Percentiles rank a stretch among this genome's conserved stretches.
phyloP scores from a whole-genome alignment of 2,797 vertebrate genomes.

The Scolopax bukidnonensis region DNA sequence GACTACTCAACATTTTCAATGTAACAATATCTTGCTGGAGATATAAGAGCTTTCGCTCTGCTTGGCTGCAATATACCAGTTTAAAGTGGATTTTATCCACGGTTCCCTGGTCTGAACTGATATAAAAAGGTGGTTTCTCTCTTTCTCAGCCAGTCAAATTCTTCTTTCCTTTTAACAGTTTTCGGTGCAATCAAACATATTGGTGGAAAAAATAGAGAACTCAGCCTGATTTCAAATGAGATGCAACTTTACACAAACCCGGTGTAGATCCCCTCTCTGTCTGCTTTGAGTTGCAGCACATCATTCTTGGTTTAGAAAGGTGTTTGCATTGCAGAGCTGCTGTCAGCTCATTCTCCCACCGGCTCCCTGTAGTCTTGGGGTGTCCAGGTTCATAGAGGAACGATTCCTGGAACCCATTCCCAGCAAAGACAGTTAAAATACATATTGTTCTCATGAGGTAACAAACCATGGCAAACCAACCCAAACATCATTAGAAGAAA shows the following conservation, averaged over 20 bases:
- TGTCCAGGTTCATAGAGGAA: not conserved
- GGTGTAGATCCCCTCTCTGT: not conserved
- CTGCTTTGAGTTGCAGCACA: not conserved
- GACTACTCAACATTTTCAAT: conserved; percentile 46
- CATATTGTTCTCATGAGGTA: not conserved
- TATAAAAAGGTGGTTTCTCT: not conserved
- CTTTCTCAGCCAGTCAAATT: not conserved
- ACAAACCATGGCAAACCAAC: not conserved
- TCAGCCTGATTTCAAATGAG: not conserved
- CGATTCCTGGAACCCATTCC: not conserved
- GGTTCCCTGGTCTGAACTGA: not conserved
- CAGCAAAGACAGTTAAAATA: not conserved
- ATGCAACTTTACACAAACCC: not conserved
- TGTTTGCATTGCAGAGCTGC: not conserved
- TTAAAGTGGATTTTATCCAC: not conserved
- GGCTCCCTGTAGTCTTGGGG: not conserved
- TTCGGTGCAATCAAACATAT: not conserved
- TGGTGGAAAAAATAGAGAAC: not conserved
- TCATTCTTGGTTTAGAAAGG: not conserved
- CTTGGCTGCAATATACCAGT: not conserved
- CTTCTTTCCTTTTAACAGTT: not conserved
- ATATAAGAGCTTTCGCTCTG: not conserved
- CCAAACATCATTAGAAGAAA: not conserved
- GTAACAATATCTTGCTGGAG: conserved; percentile 46
- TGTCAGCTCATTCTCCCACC: not conserved